phyloP scores from a whole-genome alignment of 2,888 invertebrate genomes.

The Isotomurus palustris region DNA sequence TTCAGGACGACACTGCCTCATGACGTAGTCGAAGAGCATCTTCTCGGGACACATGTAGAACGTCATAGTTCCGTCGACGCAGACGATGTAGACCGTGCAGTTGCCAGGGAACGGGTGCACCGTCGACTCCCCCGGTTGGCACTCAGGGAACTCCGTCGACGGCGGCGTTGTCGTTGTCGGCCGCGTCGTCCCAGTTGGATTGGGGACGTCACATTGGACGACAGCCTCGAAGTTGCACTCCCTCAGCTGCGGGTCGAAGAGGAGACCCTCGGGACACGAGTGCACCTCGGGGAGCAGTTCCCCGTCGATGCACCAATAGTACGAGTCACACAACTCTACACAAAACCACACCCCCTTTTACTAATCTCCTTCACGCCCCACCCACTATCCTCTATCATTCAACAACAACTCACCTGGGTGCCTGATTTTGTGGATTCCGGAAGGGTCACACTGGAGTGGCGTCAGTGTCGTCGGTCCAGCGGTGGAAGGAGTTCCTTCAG shows the following conservation, averaged over 20 bases:
- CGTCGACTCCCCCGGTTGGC: slow-evolving; percentile 8
- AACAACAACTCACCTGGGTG: slow-evolving; percentile 20
- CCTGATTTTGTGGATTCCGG: slow-evolving; percentile 17
- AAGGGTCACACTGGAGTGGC: slow-evolving; percentile 19
- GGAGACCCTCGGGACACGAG: slow-evolving; percentile 12
- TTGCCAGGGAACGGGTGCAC: slow-evolving; percentile 18
- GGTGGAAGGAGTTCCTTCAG: slow-evolving; percentile 46
- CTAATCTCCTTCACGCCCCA: neutral
- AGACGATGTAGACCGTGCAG: slow-evolving; percentile 15
- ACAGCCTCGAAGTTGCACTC: slow-evolving; percentile 47
- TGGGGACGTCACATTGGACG: slow-evolving; percentile 47
- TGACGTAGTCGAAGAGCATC: slow-evolving; percentile 6
- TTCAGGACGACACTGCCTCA: neutral
- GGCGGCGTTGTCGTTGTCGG: slow-evolving; percentile 47
- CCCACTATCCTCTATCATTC: neutral
- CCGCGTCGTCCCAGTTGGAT: slow-evolving; percentile 47
- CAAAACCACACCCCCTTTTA: too few species aligned
- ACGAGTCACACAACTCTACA: slow-evolving; percentile 16
- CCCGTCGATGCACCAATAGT: slow-evolving; percentile 21
- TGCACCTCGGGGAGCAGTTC: neutral
- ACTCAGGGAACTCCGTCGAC: slow-evolving; percentile 37
- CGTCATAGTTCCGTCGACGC: slow-evolving; percentile 13
- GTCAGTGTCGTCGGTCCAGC: slow-evolving; percentile 10
- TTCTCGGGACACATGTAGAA: slow-evolving; percentile 8
- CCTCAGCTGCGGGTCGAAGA: slow-evolving; percentile 13